Conservation (phyloP, 2,113 vertebrate species). For the Anser brachyrhynchus region DNA sequence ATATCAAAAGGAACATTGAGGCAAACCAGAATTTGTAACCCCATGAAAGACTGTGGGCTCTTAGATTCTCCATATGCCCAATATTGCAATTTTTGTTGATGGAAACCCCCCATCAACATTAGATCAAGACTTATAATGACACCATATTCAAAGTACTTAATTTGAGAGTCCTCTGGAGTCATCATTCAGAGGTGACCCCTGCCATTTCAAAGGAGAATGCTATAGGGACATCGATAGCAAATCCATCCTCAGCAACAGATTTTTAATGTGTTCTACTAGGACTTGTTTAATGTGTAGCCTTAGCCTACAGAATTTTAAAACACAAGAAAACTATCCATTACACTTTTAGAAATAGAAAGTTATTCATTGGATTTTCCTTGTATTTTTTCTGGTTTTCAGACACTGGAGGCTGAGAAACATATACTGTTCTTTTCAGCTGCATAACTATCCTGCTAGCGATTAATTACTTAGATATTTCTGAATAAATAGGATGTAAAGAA, state of each 20-base stretch:
- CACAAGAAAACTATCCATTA: neutral
- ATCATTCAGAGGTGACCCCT: conserved; percentile 50
- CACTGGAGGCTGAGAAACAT: neutral
- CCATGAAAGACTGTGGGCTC: neutral
- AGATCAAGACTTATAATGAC: conserved; percentile 32
- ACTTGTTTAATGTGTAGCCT: neutral
- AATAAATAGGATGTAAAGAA: conserved; percentile 53
- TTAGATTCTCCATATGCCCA: neutral
- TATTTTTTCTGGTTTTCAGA: conserved; percentile 39
- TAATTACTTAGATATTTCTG: conserved; percentile 45
- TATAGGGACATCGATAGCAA: neutral
- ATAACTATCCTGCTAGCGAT: neutral
- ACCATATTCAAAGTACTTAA: conserved; percentile 39
- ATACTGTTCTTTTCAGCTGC: neutral
- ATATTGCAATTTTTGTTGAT: neutral
- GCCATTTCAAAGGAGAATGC: conserved; percentile 57
- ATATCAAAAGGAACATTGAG: neutral
- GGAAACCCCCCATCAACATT: neutral
- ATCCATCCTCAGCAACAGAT: conserved; percentile 26
- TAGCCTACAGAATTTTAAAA: conserved; percentile 48
- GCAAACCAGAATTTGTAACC: neutral
- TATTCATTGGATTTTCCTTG: conserved; percentile 16
- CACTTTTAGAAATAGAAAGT: neutral
- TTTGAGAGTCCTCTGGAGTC: conserved; percentile 54
- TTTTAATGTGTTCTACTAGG: conserved; percentile 6